Evolutionary conservation across 2,888 invertebrate species (phyloP), one percentile per base, ranked within the genome.

Genomic region (Julus scanicus): DNA sequence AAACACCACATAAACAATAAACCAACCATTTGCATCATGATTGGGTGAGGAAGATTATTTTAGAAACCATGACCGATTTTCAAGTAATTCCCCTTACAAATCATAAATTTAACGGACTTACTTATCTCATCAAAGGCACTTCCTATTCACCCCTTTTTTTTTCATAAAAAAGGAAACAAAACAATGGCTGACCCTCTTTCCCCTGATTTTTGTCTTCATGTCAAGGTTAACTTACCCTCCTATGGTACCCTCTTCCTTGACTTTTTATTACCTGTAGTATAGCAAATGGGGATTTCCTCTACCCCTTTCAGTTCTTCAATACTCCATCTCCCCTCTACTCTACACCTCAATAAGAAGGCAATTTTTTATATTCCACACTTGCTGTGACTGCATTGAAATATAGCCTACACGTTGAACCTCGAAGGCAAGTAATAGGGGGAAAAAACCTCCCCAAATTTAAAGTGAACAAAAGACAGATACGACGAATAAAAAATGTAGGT

Each of bases 71-170:
- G 49, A 49, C 49, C 49, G 11, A 49, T 49, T 49, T 63, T 63
- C n/a, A 20, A 63, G 20, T 8, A n/a, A 17, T 9, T 13, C 71
- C 29, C 2, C 29, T 71, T 71, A 71, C 71, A 71, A 57, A 1
- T 13, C 29, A 29, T 2, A 29, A 71, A 71, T 9, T 11, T 5
- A 71, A 71, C 3, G 29, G 8, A 9, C 11, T 29, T 71, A 29
- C 29, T 71, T 5, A 71, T 71, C 13, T n/a, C 29, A 71, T 71
- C 11, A 71, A 71, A 71, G 71, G 29, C n/a, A 71, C 8, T 71
- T 71, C 71, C 71, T 71, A 71, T 71, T 71, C 71, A 71, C 71
- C 71, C 29, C 71, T 71, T 71, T 71, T 63, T 63, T 17, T 63
- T 57, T 3, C 3, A 57, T n/a, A 57, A 63, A 63, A 63, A 20